Conservation (phyloP, 2,888 invertebrate species). For the Caenorhabditis sinica region DNA sequence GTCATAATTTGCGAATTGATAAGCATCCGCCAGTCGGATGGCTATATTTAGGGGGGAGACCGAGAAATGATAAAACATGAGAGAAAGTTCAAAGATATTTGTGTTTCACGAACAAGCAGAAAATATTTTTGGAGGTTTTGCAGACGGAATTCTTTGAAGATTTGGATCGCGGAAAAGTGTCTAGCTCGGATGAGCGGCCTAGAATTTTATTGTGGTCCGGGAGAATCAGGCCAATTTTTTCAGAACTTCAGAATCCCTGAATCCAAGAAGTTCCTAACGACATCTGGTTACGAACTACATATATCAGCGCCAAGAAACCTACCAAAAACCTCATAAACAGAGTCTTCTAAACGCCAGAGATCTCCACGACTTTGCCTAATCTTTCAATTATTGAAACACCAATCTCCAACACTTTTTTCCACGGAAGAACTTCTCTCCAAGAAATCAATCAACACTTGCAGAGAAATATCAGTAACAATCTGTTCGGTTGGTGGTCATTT, state of each 20-base stretch:
- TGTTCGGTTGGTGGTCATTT: neutral
- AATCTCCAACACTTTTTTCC: neutral
- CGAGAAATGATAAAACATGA: neutral
- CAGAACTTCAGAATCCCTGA: neutral
- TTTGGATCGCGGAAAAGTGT: no score
- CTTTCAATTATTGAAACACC: neutral
- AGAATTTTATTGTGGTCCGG: no score
- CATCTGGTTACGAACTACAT: neutral
- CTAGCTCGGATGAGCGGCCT: no score
- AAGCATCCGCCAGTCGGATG: neutral
- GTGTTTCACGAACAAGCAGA: neutral
- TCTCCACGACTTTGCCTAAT: constrained; percentile 1
- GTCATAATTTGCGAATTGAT: constrained; percentile 16
- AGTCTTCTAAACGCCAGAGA: neutral
- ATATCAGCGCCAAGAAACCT: neutral
- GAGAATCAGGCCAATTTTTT: no score
- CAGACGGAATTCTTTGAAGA: no score
- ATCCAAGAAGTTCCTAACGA: no score
- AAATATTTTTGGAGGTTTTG: neutral
- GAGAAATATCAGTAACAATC: no score
- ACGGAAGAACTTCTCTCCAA: neutral
- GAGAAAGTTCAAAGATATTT: constrained; percentile 1
- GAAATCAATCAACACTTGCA: neutral
- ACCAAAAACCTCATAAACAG: neutral
- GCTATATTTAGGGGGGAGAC: constrained; percentile 5